Percentiles rank a stretch among this genome's conserved stretches.
Conservation (phyloP, 1,140 invertebrate species). For the Babylonia areolata region DNA sequence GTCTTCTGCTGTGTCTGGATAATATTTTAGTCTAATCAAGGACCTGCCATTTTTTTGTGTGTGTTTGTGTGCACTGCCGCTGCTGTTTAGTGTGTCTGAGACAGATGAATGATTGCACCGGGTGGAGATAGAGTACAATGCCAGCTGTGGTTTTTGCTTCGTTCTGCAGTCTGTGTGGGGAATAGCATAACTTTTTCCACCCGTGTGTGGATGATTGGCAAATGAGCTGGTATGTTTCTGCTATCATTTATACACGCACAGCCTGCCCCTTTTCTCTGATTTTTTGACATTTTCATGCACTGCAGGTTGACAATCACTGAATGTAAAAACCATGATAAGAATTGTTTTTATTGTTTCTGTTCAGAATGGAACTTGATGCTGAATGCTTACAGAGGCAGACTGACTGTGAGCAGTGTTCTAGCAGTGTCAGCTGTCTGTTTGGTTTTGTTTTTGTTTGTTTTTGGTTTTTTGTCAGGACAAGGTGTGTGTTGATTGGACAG, state of each 20-base stretch:
- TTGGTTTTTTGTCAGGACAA: not conserved
- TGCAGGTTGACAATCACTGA: not conserved
- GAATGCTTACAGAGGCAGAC: not conserved
- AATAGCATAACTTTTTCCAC: too few species aligned
- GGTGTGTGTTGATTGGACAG: not conserved
- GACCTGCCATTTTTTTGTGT: not conserved
- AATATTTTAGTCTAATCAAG: not conserved
- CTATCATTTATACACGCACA: not conserved
- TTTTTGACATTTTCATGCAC: not conserved
- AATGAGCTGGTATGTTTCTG: too few species aligned
- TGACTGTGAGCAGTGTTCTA: not conserved
- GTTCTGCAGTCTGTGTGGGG: not conserved
- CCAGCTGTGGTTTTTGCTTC: not conserved
- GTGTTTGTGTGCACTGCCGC: not conserved
- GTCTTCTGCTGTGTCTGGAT: not conserved
- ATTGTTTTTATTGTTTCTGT: too few species aligned
- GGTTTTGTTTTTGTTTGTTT: not conserved
- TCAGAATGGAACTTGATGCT: too few species aligned
- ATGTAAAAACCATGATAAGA: not conserved
- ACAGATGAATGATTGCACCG: not conserved
- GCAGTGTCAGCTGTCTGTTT: not conserved
- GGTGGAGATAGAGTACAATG: not conserved
- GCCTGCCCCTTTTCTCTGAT: not conserved
- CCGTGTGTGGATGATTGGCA: too few species aligned
- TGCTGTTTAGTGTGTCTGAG: not conserved